phyloP scores from a whole-genome alignment of 2,888 invertebrate genomes.

The Julus scanicus region DNA sequence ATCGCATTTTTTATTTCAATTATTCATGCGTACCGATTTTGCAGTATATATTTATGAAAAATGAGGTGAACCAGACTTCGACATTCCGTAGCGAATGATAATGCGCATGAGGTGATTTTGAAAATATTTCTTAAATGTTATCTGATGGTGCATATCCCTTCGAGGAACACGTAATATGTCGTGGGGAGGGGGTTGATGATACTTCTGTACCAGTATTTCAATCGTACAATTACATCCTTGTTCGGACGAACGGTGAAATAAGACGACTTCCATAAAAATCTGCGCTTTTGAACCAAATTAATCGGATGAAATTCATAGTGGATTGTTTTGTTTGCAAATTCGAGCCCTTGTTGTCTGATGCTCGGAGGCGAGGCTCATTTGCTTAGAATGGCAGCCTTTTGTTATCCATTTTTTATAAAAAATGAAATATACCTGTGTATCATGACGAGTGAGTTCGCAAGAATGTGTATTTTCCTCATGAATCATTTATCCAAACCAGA shows the following conservation, averaged over 20 bases:
- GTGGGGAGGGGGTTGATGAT: neutral
- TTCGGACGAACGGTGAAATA: slow-evolving; percentile 5
- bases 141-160: neutral
- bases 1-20: neutral
- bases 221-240: slow-evolving; percentile 32
- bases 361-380: slow-evolving; percentile 43
- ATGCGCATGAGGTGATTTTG: neutral
- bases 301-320: slow-evolving; percentile 40
- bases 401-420: slow-evolving; percentile 4
- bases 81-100: neutral
- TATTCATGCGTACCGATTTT: neutral
- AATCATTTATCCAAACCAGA: slow-evolving; percentile 40
- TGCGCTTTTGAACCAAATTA: slow-evolving; percentile 31
- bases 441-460: slow-evolving; percentile 12
- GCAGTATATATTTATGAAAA: neutral
- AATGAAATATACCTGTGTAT: neutral
- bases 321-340: slow-evolving; percentile 47
- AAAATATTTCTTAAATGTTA: slow-evolving; percentile 27
- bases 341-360: slow-evolving; percentile 35
- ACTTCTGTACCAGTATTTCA: neutral
- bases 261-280: slow-evolving; percentile 25
- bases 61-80: neutral
- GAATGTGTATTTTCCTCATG: slow-evolving; percentile 45
- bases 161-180: neutral
- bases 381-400: slow-evolving; percentile 37